These are phyloP conservation scores for Colletes gigas DNA, from an alignment of 1,140 invertebrate species.

Conservation along the genomic window DNA sequence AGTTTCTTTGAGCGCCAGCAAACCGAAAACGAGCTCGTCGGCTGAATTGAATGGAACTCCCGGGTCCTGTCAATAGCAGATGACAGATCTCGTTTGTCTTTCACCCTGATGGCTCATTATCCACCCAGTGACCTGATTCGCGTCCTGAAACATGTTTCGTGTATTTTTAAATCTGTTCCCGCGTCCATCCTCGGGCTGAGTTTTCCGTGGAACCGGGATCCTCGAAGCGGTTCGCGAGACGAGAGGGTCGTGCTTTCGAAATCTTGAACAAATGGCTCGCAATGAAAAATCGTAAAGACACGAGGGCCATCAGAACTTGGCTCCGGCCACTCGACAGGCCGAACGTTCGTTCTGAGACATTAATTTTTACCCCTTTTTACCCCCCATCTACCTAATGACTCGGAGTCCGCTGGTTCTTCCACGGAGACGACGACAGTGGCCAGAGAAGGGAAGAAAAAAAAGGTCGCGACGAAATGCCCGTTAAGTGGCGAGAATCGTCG, in stretches of 20 bases:
- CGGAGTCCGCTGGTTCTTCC: slow-evolving; percentile 60
- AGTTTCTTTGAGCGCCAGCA: slow-evolving; percentile 13
- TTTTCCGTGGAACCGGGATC: slow-evolving; percentile 18
- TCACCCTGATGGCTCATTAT: slow-evolving; percentile 11
- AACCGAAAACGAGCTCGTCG: slow-evolving; percentile 2
- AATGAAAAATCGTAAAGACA: slow-evolving; percentile 79
- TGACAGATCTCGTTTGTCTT: background rate
- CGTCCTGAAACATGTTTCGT: background rate
- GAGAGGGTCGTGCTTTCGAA: slow-evolving; percentile 6
- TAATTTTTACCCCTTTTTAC: slow-evolving; percentile 80
- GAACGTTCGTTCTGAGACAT: slow-evolving; percentile 81
- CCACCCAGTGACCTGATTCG: slow-evolving; percentile 25
- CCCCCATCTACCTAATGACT: slow-evolving; percentile 78
- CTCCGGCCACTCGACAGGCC: slow-evolving; percentile 60
- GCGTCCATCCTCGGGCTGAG: background rate
- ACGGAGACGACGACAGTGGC: slow-evolving; percentile 21
- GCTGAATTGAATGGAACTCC: background rate
- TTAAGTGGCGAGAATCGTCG: slow-evolving; percentile 73
- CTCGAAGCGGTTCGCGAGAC: slow-evolving; percentile 1
- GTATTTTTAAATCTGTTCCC: background rate
- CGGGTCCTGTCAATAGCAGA: slow-evolving; percentile 34
- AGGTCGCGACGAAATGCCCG: slow-evolving; percentile 69
- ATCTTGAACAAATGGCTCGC: slow-evolving; percentile 73
- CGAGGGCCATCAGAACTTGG: slow-evolving; percentile 65
- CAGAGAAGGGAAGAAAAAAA: slow-evolving; percentile 48